Evolutionary conservation across 2,113 vertebrate species (phyloP), one percentile per base, ranked within the genome.

Genomic region (Sciurus niger): DNA sequence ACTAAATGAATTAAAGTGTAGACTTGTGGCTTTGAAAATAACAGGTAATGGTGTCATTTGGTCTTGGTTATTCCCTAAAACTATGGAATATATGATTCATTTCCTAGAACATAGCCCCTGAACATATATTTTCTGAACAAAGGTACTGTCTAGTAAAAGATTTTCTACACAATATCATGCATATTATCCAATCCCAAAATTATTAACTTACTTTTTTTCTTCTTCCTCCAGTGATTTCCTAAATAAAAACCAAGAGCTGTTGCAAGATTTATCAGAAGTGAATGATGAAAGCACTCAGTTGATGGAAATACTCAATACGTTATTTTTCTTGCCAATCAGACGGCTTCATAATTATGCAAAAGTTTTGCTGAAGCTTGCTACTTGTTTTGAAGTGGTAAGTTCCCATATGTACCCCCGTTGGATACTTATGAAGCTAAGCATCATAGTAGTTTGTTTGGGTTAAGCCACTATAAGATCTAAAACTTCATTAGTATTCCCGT

Each of bases 351-450:
- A 99, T 90, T 99, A 99, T n/a, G 98, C 98, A 43, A 99, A 99
- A 88, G 98, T 99, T 95, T 98, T 99, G 96, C 99, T 99, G 48
- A 99, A 99, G 97, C 99, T 99, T 96, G 99, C 99, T 89, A 99
- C 99, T 0, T 99, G 99, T 98, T 99, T 99, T 92, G 99, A 99
- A 98, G 99, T 99, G 99, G 99, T 99, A 98, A 98, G 99, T 18
- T 97, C 28, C 34, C 60, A 72, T 96, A 9, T 95, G 0, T 93
- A 72, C 30, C 37, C 48, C 73, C 40, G 73, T 20, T 95, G 94
- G 96, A 93, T 16, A 40, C 34, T 30, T 18, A 0, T 60, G 10
- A 96, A 97, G 76, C 84, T 86, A 96, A 90, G 34, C 32, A 22
- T 90, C 53, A 37, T 89, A 84, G 43, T 89, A 43, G 46, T 80